phyloP scores from a whole-genome alignment of 35 echinoderm and acorn worm genomes.

The Apostichopus japonicus region DNA sequence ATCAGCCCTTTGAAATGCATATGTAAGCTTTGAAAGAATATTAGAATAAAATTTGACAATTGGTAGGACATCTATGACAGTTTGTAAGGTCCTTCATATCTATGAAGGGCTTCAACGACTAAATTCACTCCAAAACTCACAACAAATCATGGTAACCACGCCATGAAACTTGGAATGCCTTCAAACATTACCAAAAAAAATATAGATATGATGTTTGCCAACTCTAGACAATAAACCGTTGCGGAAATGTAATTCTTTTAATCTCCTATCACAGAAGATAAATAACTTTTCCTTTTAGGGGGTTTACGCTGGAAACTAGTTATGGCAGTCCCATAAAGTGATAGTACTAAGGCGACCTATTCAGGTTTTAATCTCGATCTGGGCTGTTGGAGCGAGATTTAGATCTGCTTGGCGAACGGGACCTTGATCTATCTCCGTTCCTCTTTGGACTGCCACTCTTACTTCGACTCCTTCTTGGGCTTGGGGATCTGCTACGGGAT shows the following conservation, averaged over 20 bases:
- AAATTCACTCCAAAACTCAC: too few relatives aligned
- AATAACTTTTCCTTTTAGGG: not conserved
- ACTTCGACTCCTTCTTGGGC: slow-evolving; percentile 42
- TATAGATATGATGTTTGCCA: not conserved
- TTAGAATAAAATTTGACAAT: too few relatives aligned
- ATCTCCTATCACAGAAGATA: not conserved
- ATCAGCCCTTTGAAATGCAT: too few relatives aligned
- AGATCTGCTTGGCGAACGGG: slow-evolving; percentile 45
- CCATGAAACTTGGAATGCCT: not conserved
- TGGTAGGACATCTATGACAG: too few relatives aligned
- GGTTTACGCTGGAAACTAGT: not conserved
- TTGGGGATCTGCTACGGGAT: slow-evolving; percentile 66
- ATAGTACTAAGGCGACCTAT: not conserved
- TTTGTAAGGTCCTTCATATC: too few relatives aligned
- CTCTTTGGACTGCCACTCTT: slow-evolving; percentile 68
- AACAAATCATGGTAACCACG: too few relatives aligned
- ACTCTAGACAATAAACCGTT: too few relatives aligned
- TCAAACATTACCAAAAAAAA: not conserved
- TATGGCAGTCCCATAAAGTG: not conserved
- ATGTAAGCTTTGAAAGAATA: too few relatives aligned
- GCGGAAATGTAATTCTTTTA: not conserved
- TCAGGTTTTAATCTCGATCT: slow-evolving; percentile 65
- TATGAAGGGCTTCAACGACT: too few relatives aligned
- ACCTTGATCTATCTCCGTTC: slow-evolving; percentile 15
- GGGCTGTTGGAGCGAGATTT: slow-evolving; percentile 62